Base-by-base conservation (phyloP, 2,113 vertebrate genomes). In the Cebus imitator region DNA sequence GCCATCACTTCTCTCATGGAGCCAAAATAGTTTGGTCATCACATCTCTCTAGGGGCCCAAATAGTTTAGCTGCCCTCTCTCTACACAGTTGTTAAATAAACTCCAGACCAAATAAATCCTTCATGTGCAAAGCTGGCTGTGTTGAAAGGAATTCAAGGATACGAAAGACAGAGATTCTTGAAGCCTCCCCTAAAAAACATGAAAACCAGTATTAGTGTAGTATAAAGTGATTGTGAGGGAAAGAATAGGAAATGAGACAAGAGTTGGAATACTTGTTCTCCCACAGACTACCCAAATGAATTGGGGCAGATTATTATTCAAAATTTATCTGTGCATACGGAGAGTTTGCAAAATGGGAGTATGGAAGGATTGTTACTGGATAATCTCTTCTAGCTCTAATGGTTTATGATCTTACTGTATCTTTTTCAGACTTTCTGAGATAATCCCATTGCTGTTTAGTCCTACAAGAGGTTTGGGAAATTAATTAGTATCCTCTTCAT, bases 391-490 rank as follows among this genome's bases (percentile, higher is more conserved):
- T 27, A 70, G 18, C 25, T 87, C 11, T 58, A 66, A 32, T 1
- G 45, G 83, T 82, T 20, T 87, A 25, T 84, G 80, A 76, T 85
- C 43, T 57, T 48, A 55, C 50, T 95, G 18, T 83, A 18, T 95
- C 32, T 92, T 80, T 84, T 75, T 87, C 37, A 57, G 57, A 3
- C 9, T 90, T 89, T 97, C 96, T 72, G 45, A 58, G 40, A 70
- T 95, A 98, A 98, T 97, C 57, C n/a, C 90, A 83, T 20, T 96
- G 66, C 89, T 88, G 35, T 90, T 98, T 82, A 92, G 88, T 27
- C 78, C 52, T 93, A 8, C 79, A 55, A 16, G 25, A 4, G 14
- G 18, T 6, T 87, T 80, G 2, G 21, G 75, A 32, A 30, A 81
- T 94, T 97, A 96, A 83, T 57, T 11, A 57, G 37, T 95, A 32